Conservation (phyloP, 2,797 vertebrate species). For the Rhabdomys pumilio region DNA sequence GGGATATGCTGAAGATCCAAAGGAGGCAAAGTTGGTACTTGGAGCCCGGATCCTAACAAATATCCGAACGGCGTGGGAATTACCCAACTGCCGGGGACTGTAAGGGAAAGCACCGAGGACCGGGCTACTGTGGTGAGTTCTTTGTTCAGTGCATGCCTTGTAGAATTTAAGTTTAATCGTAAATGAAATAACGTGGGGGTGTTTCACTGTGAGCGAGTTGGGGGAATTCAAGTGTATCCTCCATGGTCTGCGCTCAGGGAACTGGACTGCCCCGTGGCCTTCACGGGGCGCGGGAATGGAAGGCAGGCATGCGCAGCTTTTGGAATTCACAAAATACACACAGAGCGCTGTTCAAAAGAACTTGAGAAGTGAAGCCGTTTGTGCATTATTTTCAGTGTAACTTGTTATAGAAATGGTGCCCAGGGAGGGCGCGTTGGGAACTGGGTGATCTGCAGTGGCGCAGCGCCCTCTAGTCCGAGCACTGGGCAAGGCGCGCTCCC, state of each 20-base stretch:
- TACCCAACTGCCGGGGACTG: conserved; percentile 86
- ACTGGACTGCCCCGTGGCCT: background rate
- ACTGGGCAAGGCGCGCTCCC: conserved; percentile 59
- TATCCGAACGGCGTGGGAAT: conserved; percentile 81
- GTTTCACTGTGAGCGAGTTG: background rate
- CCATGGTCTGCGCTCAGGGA: background rate
- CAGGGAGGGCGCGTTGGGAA: conserved; percentile 64
- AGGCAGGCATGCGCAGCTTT: background rate
- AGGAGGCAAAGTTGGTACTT: conserved; percentile 77
- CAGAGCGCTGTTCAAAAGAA: conserved; percentile 66
- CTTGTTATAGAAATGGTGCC: conserved; percentile 83
- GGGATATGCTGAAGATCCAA: conserved; percentile 81
- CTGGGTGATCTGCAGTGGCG: conserved; percentile 84
- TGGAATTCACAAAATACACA: conserved; percentile 17
- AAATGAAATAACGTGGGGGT: background rate
- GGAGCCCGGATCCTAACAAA: conserved; percentile 5
- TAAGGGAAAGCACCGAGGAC: conserved; percentile 82
- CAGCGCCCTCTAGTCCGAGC: conserved; percentile 88
- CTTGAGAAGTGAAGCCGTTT: conserved; percentile 74
- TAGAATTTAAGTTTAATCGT: conserved; percentile 69
- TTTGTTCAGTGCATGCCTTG: conserved; percentile 77
- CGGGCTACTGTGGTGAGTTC: conserved; percentile 93
- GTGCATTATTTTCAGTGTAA: conserved; percentile 80
- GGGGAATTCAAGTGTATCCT: conserved; percentile 16
- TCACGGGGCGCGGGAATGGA: background rate